phyloP scores from a whole-genome alignment of 2,888 invertebrate species.

The Lottia gigantea region DNA sequence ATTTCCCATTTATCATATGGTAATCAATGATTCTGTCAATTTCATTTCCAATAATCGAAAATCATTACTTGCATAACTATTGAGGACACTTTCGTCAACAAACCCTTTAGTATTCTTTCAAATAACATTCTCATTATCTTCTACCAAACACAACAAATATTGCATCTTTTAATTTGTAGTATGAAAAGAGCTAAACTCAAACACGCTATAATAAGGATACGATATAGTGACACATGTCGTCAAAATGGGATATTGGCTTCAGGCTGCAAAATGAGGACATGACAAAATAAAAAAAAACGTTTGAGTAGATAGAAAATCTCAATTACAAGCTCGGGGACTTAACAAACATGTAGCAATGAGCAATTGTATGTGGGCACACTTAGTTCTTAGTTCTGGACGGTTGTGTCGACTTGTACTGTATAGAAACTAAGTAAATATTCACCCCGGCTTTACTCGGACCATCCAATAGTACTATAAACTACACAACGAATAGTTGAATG shows the following conservation, averaged over 20 bases:
- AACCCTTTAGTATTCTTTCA: no score
- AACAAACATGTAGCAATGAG: conserved; percentile 8
- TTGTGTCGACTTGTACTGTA: not conserved
- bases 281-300: conserved; percentile 2
- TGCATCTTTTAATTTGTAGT: not conserved
- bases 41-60: no score
- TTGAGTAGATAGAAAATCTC: not conserved
- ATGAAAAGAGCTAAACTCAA: not conserved
- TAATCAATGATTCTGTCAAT: no score
- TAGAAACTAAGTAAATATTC: conserved; percentile 4
- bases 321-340: conserved; percentile 11
- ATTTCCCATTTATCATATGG: no score
- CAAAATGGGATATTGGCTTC: conserved; percentile 1
- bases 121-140: not conserved
- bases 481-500: conserved; percentile 1
- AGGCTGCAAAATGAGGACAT: not conserved
- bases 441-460: not conserved
- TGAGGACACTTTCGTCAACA: no score
- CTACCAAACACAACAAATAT: conserved; percentile 1
- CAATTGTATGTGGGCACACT: conserved; percentile 6
- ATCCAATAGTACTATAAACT: conserved; percentile 2
- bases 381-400: not conserved
- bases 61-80: no score
- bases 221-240: conserved; percentile 5
- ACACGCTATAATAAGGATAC: not conserved